Evolutionary conservation across 1,140 invertebrate genomes (phyloP), one percentile per base, ranked within the genome.

Genomic region (Caenorhabditis tropicalis): DNA sequence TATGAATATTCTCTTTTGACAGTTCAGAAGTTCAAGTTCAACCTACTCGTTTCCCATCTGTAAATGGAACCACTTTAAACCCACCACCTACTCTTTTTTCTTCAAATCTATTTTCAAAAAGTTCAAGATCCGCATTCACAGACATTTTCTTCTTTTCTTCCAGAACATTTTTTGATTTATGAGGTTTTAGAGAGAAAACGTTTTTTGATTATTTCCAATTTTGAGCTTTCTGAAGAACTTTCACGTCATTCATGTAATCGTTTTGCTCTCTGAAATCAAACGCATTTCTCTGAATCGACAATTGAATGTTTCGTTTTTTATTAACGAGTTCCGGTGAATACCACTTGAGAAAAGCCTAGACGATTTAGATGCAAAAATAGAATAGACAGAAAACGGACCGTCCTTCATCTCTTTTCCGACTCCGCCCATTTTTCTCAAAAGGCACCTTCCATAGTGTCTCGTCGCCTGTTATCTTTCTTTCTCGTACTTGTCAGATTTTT

Each of bases 21-120:
- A 10, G 65, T 74, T 46, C 65, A n/a, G 15, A 24, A 74, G 65
- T 74, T 74, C 65, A 74, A 74, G 36, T 46, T 27, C 21, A 21
- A 43, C 65, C 36, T 46, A 43, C 65, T 46, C 29, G 9, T 19
- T 21, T n/a, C 7, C n/a, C 16, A 16, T 36, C 16, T 70, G 39
- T 10, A 65, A 65, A 33, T 21, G 58, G 58, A 74, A 74, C 65
- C 65, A 74, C 65, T 74, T 74, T 12, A 43, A 12, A 16, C 24
- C 21, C 36, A 43, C 36, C 65, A 33, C 43, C 65, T 24, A 27
- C n/a, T n/a, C n/a, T n/a, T n/a, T n/a, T n/a, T n/a, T n/a, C n/a
- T n/a, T 43, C 12, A 24, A 9, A 27, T 56, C 53, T 27, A 56
- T 56, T 56, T 56, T 24, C 2, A 51, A 51, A 51, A 56, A 19